Percentiles rank a stretch among this genome's conserved stretches.
phyloP scores from a whole-genome alignment of 2,888 invertebrate genomes.

The Sabellastarte sp. region DNA sequence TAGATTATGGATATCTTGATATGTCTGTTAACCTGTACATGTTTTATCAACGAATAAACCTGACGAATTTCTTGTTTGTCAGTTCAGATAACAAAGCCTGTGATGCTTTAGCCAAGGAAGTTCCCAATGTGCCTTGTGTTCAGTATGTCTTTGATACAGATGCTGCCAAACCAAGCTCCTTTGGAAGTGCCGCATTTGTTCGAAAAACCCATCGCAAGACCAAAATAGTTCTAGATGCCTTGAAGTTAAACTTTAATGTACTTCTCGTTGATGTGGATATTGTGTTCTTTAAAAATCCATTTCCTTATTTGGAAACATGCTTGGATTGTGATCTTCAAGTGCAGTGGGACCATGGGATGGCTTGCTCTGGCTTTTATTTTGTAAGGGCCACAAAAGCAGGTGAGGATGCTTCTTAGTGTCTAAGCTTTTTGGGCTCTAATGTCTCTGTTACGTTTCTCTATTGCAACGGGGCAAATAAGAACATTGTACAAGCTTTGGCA shows the following conservation, averaged over 20 bases:
- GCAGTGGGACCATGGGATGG: neutral
- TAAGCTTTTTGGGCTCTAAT: too few relatives aligned
- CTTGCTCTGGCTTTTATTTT: slow-evolving; percentile 4
- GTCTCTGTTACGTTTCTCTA: too few relatives aligned
- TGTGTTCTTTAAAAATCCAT: slow-evolving; percentile 8
- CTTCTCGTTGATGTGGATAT: slow-evolving; percentile 9
- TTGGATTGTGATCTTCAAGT: slow-evolving; percentile 3
- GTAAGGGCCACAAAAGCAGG: slow-evolving; percentile 5
- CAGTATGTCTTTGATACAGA: neutral
- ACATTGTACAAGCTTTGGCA: too few relatives aligned
- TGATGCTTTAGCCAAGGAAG: neutral
- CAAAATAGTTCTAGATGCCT: slow-evolving; percentile 1
- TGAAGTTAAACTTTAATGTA: neutral
- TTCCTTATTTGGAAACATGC: neutral
- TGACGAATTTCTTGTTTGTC: slow-evolving; percentile 6
- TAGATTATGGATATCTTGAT: slow-evolving; percentile 2
- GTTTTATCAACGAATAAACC: neutral
- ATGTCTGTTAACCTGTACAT: slow-evolving; percentile 7
- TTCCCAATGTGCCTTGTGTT: neutral
- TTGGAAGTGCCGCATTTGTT: slow-evolving; percentile 3
- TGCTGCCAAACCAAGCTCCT: neutral
- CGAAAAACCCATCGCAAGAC: slow-evolving; percentile 6
- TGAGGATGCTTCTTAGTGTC: too few relatives aligned
- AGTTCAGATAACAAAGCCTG: slow-evolving; percentile 1
- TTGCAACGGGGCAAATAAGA: too few relatives aligned